phyloP scores from a whole-genome alignment of 2,888 invertebrate genomes.

The Catocala fraxini region DNA sequence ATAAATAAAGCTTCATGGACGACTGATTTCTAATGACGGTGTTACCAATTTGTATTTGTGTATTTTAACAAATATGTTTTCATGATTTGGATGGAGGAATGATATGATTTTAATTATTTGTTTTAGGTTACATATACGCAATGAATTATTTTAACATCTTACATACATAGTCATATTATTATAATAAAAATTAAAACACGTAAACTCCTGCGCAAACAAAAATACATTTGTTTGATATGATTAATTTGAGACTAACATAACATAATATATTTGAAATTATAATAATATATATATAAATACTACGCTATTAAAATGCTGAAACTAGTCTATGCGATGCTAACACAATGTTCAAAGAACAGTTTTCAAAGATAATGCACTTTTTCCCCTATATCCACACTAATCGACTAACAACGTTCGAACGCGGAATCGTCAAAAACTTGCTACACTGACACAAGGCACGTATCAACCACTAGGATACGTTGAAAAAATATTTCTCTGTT shows the following conservation, averaged over 20 bases:
- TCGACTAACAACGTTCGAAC: constrained; percentile 51
- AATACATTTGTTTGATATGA: constrained; percentile 67
- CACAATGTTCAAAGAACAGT: constrained; percentile 51
- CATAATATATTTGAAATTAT: constrained; percentile 57
- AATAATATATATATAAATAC: constrained; percentile 58
- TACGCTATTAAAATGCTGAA: constrained; percentile 78
- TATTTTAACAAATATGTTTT: constrained; percentile 29
- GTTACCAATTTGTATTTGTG: constrained; percentile 35
- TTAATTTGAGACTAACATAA: constrained; percentile 67
- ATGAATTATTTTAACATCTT: constrained; percentile 10
- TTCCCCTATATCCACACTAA: constrained; percentile 39
- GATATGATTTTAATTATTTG: constrained; percentile 71
- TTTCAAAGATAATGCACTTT: constrained; percentile 54
- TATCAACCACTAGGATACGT: constrained; percentile 79
- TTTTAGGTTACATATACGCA: constrained; percentile 50
- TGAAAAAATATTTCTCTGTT: constrained; percentile 82
- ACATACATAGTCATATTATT: constrained; percentile 20
- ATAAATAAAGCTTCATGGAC: constrained; percentile 70
- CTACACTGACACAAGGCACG: constrained; percentile 80
- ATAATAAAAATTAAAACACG: constrained; percentile 30
- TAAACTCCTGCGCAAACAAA: constrained; percentile 49
- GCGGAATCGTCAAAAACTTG: constrained; percentile 49
- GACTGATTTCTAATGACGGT: constrained; percentile 51
- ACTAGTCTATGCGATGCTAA: constrained; percentile 73
- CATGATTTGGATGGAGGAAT: constrained; percentile 76